phyloP scores from a whole-genome alignment of 1,140 invertebrate genomes.

The Tetramorium simillimum region DNA sequence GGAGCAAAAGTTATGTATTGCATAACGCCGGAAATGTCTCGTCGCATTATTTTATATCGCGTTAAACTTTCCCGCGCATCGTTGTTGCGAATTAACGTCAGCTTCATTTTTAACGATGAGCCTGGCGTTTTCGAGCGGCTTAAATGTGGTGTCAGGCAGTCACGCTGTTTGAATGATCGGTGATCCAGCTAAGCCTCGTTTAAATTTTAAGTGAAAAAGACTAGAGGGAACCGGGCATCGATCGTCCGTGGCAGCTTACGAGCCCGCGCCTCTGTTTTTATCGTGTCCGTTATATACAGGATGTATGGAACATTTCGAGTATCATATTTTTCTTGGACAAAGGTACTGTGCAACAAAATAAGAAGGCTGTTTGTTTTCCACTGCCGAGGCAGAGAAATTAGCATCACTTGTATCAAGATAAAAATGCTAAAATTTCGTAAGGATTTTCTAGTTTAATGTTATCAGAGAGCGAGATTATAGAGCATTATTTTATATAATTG shows the following conservation, averaged over 20 bases:
- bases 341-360: neutral
- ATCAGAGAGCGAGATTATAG: too few species aligned
- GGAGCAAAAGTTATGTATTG: conserved; percentile 12
- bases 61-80: conserved; percentile 34
- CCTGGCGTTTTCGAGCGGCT: conserved; percentile 48
- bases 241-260: conserved; percentile 57
- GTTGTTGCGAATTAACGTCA: conserved; percentile 54
- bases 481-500: neutral
- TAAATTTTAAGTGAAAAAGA: conserved; percentile 64
- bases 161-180: conserved; percentile 63
- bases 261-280: conserved; percentile 55
- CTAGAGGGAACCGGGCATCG: conserved; percentile 48
- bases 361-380: neutral
- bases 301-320: conserved; percentile 1
- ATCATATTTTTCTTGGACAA: conserved; percentile 8
- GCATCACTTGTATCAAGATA: neutral
- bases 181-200: conserved; percentile 61
- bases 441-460: neutral
- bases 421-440: neutral
- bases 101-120: conserved; percentile 51
- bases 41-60: conserved; percentile 53
- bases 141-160: conserved; percentile 60
- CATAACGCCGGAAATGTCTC: conserved; percentile 25
- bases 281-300: conserved; percentile 35
- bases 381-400: neutral